These are phyloP conservation scores for Heliornis fulica DNA, from an alignment of 2,113 vertebrate genomes.

Conservation along the genomic window DNA sequence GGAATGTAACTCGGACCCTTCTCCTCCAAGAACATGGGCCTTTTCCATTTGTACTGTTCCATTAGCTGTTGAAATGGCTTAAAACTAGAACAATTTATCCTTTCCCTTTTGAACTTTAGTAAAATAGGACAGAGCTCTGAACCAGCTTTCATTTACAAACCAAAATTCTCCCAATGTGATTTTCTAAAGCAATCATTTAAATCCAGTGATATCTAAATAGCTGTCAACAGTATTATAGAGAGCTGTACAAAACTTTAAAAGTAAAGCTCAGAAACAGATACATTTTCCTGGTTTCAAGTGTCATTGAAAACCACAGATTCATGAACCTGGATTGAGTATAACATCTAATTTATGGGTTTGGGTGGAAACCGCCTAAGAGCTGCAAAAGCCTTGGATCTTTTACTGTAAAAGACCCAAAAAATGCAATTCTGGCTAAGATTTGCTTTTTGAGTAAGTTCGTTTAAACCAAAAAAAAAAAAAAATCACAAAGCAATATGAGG, in stretches of 20 bases:
- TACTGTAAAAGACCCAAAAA: slow-evolving; percentile 47
- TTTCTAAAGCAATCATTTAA: slow-evolving; percentile 60
- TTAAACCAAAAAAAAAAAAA: not conserved
- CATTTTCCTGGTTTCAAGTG: slow-evolving; percentile 42
- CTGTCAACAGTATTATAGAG: slow-evolving; percentile 12
- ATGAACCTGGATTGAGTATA: slow-evolving; percentile 16
- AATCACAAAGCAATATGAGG: not conserved
- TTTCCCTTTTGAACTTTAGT: slow-evolving; percentile 46
- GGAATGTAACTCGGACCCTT: slow-evolving; percentile 33
- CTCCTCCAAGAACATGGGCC: not conserved
- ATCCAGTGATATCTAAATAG: slow-evolving; percentile 51
- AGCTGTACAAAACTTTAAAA: slow-evolving; percentile 23
- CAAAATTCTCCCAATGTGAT: slow-evolving; percentile 50
- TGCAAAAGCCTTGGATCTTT: slow-evolving; percentile 56
- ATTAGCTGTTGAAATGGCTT: slow-evolving; percentile 32
- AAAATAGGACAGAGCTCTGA: slow-evolving; percentile 27
- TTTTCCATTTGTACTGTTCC: slow-evolving; percentile 37
- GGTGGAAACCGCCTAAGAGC: slow-evolving; percentile 28
- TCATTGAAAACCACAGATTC: slow-evolving; percentile 47
- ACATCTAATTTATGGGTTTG: slow-evolving; percentile 50
- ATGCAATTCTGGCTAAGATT: slow-evolving; percentile 49
- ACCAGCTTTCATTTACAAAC: slow-evolving; percentile 39
- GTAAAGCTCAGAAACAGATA: slow-evolving; percentile 49
- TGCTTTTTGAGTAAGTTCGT: not conserved
- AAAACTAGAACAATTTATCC: slow-evolving; percentile 56